These are phyloP conservation scores for Psilanteris sp. DNA, from an alignment of 1,140 invertebrate species.

Conservation along the genomic window DNA sequence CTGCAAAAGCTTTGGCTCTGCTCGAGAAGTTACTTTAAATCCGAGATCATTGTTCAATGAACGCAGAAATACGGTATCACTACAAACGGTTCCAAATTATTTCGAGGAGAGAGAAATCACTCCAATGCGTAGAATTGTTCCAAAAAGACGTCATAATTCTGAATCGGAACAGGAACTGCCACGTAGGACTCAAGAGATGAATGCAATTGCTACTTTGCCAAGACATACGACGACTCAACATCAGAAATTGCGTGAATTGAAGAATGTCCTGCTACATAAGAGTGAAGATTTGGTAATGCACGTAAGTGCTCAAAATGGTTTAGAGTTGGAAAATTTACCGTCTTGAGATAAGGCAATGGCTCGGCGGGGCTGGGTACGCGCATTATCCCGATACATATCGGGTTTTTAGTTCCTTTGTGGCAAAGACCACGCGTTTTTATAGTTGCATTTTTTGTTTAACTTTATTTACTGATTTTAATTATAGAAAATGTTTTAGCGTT, in stretches of 20 bases:
- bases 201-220: constrained; percentile 76
- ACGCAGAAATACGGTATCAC: constrained; percentile 72
- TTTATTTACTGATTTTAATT: too few relatives aligned
- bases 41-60: constrained; percentile 73
- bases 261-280: constrained; percentile 68
- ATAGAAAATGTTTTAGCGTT: too few relatives aligned
- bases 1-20: constrained; percentile 70
- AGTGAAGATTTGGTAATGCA: constrained; percentile 66
- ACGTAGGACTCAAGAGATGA: constrained; percentile 66
- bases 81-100: constrained; percentile 73
- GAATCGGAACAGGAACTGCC: constrained; percentile 74
- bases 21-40: constrained; percentile 75
- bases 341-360: constrained; percentile 69
- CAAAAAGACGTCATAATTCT: constrained; percentile 74
- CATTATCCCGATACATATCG: background rate
- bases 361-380: constrained; percentile 33
- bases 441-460: constrained; percentile 9
- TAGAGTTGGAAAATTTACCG: constrained; percentile 75
- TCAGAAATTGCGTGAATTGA: constrained; percentile 65
- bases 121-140: constrained; percentile 7
- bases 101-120: constrained; percentile 67
- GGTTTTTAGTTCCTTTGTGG: constrained; percentile 35
- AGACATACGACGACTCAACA: constrained; percentile 64
- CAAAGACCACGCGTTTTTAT: background rate
- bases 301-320: constrained; percentile 68